phyloP scores from a whole-genome alignment of 2,113 vertebrate genomes.

The Petaurus breviceps region DNA sequence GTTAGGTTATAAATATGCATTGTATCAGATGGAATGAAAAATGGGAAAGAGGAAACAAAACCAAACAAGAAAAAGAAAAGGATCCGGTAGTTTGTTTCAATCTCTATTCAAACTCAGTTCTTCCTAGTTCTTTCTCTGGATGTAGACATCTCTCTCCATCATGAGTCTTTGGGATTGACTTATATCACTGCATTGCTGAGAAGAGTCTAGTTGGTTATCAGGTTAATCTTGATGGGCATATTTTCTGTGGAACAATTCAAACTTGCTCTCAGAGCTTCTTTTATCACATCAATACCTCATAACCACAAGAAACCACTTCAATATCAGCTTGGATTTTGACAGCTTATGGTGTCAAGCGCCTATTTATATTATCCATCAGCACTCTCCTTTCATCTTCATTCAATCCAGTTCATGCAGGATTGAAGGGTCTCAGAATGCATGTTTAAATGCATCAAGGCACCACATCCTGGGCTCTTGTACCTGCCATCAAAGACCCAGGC shows the following conservation, averaged over 20 bases:
- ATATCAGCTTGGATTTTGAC: slow-evolving; percentile 95
- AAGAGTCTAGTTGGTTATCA: too few species aligned
- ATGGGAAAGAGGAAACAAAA: too few species aligned
- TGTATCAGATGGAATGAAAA: too few species aligned
- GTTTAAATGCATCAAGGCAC: slow-evolving; percentile 93
- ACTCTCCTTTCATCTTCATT: slow-evolving; percentile 90
- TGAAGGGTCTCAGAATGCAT: slow-evolving; percentile 91
- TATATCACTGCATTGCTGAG: too few species aligned
- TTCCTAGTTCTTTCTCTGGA: too few species aligned
- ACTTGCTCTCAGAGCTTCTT: slow-evolving; percentile 91
- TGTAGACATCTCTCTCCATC: too few species aligned
- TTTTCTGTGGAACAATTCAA: slow-evolving; percentile 91
- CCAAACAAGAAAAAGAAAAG: too few species aligned
- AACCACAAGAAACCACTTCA: slow-evolving; percentile 93
- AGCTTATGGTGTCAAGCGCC: slow-evolving; percentile 92
- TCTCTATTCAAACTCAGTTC: too few species aligned
- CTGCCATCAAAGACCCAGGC: slow-evolving; percentile 95
- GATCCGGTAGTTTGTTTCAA: too few species aligned
- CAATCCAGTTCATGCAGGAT: slow-evolving; percentile 90
- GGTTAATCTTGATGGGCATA: slow-evolving; percentile 92
- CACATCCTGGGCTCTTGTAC: slow-evolving; percentile 92
- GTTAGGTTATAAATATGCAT: too few species aligned
- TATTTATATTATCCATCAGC: slow-evolving; percentile 93
- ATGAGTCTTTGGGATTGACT: too few species aligned
- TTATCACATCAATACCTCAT: slow-evolving; percentile 93